Base-by-base conservation (phyloP, 2,797 vertebrate species). In the Enteromius trimaculatus region DNA sequence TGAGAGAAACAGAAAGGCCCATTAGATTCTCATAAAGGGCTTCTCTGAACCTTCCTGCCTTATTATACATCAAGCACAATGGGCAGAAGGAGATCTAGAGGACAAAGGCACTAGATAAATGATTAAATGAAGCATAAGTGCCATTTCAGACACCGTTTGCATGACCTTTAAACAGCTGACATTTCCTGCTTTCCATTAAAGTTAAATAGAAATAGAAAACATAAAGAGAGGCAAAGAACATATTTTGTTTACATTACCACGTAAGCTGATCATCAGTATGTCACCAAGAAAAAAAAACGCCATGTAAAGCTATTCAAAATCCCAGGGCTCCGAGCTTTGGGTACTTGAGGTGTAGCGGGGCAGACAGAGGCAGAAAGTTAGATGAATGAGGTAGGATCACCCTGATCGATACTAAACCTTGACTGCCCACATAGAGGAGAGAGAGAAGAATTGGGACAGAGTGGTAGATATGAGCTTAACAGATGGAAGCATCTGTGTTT, bases 401-500 rank as follows among this genome's bases (percentile, higher is more conserved):
- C 58, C 34, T 1, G 5, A 90, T 94, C 85, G 81, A 94, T 94
- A 87, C 86, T 83, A 79, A 58, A 88, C 88, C 84, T 84, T 42
- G 79, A 84, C 71, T 69, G 42, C 85, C 74, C 79, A 86, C 87
- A 71, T 81, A 16, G 23, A 68, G 44, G 47, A 71, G 47, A 77
- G 37, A 31, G 58, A 84, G 39, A 47, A 29, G 39, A 76, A 82
- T 51, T 83, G 81, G 23, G 29, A 75, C 19, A 13, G 23, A 3
- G 21, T 75, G 26, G 84, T 83, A 82, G 82, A 84, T 85, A 78
- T 64, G 80, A 70, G 80, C 31, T 17, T 87, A 88, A 90, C 88
- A 89, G 88, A 91, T 86, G 87, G 88, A 89, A 91, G 90, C 90
- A 89, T 93, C 87, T 90, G 90, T 88, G 83, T 90, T 89, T 82